Base-by-base conservation (phyloP, 1,140 invertebrate genomes). In the Pachypsylla venusta region DNA sequence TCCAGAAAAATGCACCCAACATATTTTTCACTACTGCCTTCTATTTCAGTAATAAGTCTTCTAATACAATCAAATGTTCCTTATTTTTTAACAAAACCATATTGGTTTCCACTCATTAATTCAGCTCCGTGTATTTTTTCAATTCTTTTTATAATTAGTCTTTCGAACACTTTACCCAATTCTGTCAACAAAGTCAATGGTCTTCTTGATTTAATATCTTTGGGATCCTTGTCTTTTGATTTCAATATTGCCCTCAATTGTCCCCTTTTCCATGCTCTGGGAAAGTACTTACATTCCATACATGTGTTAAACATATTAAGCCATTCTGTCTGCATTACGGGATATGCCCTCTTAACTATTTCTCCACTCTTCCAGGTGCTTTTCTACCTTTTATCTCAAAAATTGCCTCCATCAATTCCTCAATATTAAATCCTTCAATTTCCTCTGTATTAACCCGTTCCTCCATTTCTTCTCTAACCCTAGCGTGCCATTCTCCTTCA, bases 191-290 rank as follows among this genome's bases (percentile, higher is more conserved):
- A 19, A 7, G 42, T 48, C 16, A 48, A 22, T 5, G 42, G 42
- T 48, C 42, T 48, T 48, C 42, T 48, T 19, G 42, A 48, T 48
- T n/a, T n/a, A 5, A 48, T 48, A n/a, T 48, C 42, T n/a, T 48
- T 48, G 4, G 42, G 42, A 48, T 48, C 42, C 42, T 48, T 48
- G 42, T 48, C 42, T 5, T 4, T 4, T 7, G 42, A 7, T 48
- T 48, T 48, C 5, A 48, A 19, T 48, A 48, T 48, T 7, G 42
- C 42, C 16, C 22, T 48, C 42, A 48, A 48, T 10, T 19, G 16
- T n/a, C 42, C 42, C 22, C 4, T 48, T 48, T 48, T 48, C 42
- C 42, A 48, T 7, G n/a, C 4, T 48, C n/a, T 48, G 42, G 42
- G 42, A 19, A 48, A 48, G n/a, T 48, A 48, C 22, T n/a, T n/a